Base-by-base conservation (phyloP, 2,797 vertebrate genomes). In the Rhabdophis nuchalis region DNA sequence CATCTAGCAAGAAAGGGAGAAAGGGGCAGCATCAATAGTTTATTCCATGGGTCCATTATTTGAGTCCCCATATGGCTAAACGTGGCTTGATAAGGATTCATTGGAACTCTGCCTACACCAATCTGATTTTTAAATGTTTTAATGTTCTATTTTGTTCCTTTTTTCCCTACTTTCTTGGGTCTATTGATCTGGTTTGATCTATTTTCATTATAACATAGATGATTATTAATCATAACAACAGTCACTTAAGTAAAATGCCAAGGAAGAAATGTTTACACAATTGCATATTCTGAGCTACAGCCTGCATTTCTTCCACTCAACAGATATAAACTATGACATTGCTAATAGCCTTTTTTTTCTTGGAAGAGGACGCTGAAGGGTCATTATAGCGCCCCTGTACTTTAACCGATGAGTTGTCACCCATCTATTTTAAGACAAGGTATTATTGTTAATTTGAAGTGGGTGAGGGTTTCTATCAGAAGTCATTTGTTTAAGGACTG, bases 401-500 rank as follows among this genome's bases (percentile, higher is more conserved):
- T 58, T 64, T 93, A 92, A 90, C 60, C 56, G 92, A 46, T 88
- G 36, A 89, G 16, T 85, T 91, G 50, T 89, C 86, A 92, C 86
- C 64, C 91, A 91, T 52, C 89, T 95, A 93, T 96, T 95, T 96
- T 93, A 93, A 92, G 94, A 93, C 46, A 85, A 9, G 92, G 85
- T 85, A 90, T 95, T 95, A 94, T 92, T 95, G 94, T 94, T 93
- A 93, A 95, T 92, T 92, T 93, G 50, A 50, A 85, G 90, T 91
- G 95, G 95, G 93, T 93, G 92, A 93, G 94, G 93, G 93, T 92
- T 96, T 95, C 94, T 92, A 10, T 92, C 93, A 89, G 93, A 95
- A 94, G 87, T 93, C 3, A 89, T 95, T 96, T 96, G 95, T 96
- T 96, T 96, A 95, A 94, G 91, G 94, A 94, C 58, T 94, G 93